Percentiles rank a stretch among this genome's conserved stretches.
Evolutionary conservation across 2,113 vertebrate genomes (phyloP).

Genomic region (Melanerpes formicivorus): DNA sequence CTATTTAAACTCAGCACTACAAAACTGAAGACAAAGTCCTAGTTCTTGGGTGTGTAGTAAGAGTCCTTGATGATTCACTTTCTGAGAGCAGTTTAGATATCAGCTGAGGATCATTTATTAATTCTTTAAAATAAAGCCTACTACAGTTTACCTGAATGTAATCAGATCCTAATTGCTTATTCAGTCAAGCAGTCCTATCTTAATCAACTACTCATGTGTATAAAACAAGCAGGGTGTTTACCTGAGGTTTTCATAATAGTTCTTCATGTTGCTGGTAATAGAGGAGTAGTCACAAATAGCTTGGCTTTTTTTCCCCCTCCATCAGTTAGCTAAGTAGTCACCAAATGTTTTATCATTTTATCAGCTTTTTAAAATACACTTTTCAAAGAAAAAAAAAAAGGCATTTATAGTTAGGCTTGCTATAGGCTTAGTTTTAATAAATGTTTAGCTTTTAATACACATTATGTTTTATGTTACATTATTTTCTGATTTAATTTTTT

Average conservation of each 20-base stretch:
- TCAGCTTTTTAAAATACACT: not conserved
- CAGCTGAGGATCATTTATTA: constrained; percentile 31
- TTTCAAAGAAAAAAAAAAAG: not conserved
- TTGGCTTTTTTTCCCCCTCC: not conserved
- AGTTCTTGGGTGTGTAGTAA: not conserved
- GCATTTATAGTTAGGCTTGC: not conserved
- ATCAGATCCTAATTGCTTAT: constrained; percentile 64
- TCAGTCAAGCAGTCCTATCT: constrained; percentile 63
- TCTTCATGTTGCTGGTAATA: not conserved
- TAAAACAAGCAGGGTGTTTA: constrained; percentile 64
- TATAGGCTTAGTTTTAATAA: not conserved
- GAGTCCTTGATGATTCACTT: constrained; percentile 9
- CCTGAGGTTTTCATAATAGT: constrained; percentile 31
- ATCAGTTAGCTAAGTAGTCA: not conserved
- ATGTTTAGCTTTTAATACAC: not conserved
- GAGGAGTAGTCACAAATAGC: not conserved
- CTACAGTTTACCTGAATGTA: constrained; percentile 48
- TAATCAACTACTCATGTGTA: constrained; percentile 45
- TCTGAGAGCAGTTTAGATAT: constrained; percentile 7
- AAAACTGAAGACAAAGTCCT: not conserved
- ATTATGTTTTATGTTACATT: not conserved
- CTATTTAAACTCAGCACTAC: constrained; percentile 15
- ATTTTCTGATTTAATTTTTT: not conserved
- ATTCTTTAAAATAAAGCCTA: constrained; percentile 41
- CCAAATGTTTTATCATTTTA: not conserved